phyloP scores from a whole-genome alignment of 2,888 invertebrate genomes.

The Cosmia pyralina region DNA sequence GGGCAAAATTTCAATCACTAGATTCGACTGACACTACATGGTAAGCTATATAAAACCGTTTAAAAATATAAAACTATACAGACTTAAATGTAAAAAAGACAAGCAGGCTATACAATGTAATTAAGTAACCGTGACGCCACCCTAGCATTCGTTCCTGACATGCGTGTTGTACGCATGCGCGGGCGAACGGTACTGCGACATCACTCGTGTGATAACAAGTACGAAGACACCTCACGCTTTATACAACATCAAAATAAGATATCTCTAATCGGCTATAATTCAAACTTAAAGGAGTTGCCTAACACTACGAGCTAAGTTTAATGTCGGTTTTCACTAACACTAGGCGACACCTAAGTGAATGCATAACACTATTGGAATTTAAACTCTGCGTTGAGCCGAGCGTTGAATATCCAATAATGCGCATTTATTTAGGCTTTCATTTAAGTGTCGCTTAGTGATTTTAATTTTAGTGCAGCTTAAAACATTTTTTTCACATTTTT shows the following conservation, averaged over 20 bases:
- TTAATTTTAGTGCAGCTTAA: no score
- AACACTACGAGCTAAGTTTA: neutral
- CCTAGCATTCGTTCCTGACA: neutral
- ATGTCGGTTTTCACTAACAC: neutral
- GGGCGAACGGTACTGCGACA: neutral
- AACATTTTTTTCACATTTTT: no score
- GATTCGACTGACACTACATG: no score
- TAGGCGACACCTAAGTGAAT: no score
- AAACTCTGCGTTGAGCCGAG: neutral
- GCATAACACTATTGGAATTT: neutral
- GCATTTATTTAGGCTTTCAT: neutral
- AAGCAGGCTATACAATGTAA: neutral
- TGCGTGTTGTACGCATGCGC: neutral
- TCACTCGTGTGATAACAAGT: neutral
- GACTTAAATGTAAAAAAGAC: neutral
- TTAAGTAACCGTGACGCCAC: neutral
- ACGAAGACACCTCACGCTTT: neutral
- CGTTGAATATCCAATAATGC: neutral
- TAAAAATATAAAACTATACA: neutral
- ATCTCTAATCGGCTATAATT: neutral
- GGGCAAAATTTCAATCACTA: no score
- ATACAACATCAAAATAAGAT: slow-evolving; percentile 16
- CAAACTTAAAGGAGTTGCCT: neutral
- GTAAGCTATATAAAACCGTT: no score
- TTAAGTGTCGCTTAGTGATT: neutral